Base-by-base conservation (phyloP, 53 echinoderm and acorn worm species). In the Stichopus horrens region DNA sequence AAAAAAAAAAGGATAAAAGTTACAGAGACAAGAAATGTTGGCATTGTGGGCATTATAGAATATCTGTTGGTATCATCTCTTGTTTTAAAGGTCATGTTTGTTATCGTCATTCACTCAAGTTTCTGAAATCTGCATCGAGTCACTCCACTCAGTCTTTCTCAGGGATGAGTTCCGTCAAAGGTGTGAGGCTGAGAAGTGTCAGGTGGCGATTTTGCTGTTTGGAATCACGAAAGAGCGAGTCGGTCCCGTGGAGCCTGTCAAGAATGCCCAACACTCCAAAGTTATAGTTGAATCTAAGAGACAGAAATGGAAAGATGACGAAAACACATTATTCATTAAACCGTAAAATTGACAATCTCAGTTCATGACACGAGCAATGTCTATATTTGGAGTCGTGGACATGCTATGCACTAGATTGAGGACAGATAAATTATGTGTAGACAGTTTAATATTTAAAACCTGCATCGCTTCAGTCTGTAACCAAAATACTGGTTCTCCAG, bases 241-340 rank as follows among this genome's bases (percentile, higher is more conserved):
- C 95, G 4, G 95, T 95, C 54, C 93, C 91, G 77, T 95, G 95
- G 52, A 95, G 92, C 21, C 93, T 91, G 58, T 95, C 95, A 59
- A 95, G 88, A 66, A 95, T 86, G 5, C 95, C 95, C 37, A 95
- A 57, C 57, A 91, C 91, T 37, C 95, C 95, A 73, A 75, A 95
- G 54, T 88, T 88, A 78, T 95, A 91, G 93, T 88, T 93, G 88
- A 95, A 95, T 54, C 95, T 95, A 52, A 9, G 56, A 59, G 7
- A 58, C 6, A 74, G 56, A 13, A 37, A 37, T 37, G 37, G 2
- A 37, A 37, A 21, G 51, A 14, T 18, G 13, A 21, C 4, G 68
- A 67, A 11, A 67, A 67, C 18, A 14, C 18, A n/a, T 67, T 11
- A 65, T 14, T 65, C 14, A 9, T 65, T 65, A n/a, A 53, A 90